Base-by-base conservation (phyloP, 2,113 vertebrate genomes). In the Megalops atlanticus region DNA sequence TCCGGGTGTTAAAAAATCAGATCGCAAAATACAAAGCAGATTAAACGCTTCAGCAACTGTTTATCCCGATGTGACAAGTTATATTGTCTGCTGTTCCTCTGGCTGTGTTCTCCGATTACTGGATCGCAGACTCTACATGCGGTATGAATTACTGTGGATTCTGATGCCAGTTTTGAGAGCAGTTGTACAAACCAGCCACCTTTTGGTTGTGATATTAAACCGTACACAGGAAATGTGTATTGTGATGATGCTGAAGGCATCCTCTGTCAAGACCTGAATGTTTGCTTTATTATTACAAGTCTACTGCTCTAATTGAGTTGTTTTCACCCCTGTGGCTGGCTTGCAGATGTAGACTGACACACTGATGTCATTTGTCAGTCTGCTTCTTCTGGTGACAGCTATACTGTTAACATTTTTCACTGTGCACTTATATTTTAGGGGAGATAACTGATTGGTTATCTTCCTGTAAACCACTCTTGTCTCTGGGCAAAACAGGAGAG, bases 11-110 rank as follows among this genome's bases (percentile, higher is more conserved):
- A 84, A 64, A 79, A 58, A 80, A 81, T 81, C 76, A 79, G 10
- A 54, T 74, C 47, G 75, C 64, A 41, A 77, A 83, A 86, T 79
- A 73, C 76, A 82, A 84, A 86, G 77, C 75, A 73, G 74, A 86
- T 81, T 81, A 83, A 84, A 77, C 76, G 77, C 71, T 68, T 64
- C 64, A 49, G 40, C 47, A 64, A 43, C 41, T 41, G 27, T 27
- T 83, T 76, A 84, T 76, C 83, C 78, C 79, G 81, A 54, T 79
- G 79, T 10, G 70, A 47, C 79, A 88, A 80, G 83, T 81, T 89
- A 85, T 45, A 45, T 4, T 10, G n/a, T 64, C 24, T 31, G n/a
- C 24, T 64, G 24, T 64, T 7, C 31, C n/a, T 64, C 58, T 11
- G 8, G 58, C 24, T 2, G 21, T 35, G 36, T 71, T 6, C 14